A percentile compares a stretch with the other conserved stretches of the same genome.
These are phyloP conservation scores for Dipodomys spectabilis DNA, from an alignment of 2,113 vertebrate genomes.

Conservation along the genomic window DNA sequence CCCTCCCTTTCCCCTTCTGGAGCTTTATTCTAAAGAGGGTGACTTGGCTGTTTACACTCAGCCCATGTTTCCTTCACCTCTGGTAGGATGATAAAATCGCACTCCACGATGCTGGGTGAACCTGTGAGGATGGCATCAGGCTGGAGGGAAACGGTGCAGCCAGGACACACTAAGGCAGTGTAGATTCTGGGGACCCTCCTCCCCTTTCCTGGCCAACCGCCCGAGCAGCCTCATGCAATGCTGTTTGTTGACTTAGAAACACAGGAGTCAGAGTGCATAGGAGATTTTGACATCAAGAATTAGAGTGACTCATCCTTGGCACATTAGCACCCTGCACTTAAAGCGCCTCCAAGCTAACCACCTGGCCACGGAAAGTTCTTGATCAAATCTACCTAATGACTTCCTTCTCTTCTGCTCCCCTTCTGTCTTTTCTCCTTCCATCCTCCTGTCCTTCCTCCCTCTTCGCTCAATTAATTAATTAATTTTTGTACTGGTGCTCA, in stretches of 20 bases:
- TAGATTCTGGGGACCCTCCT: neutral
- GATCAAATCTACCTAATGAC: constrained; percentile 26
- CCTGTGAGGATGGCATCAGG: neutral
- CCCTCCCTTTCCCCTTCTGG: neutral
- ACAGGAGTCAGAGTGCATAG: constrained; percentile 34
- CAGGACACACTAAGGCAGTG: neutral
- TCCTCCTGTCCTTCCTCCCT: no score
- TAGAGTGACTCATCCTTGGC: constrained; percentile 64
- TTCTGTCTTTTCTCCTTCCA: neutral
- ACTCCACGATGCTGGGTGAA: neutral
- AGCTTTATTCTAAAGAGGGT: neutral
- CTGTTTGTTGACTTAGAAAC: constrained; percentile 66
- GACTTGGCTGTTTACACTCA: neutral
- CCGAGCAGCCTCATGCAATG: neutral
- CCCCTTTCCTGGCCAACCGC: constrained; percentile 50
- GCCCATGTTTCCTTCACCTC: neutral
- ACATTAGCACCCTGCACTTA: constrained; percentile 35
- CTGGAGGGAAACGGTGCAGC: no score
- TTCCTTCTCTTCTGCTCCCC: neutral
- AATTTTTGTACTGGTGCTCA: neutral
- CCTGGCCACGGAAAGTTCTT: neutral
- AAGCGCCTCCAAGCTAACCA: neutral
- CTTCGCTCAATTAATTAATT: no score
- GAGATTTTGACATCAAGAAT: constrained; percentile 60
- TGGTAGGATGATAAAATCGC: neutral